Conservation (phyloP, 2,797 vertebrate species). For the Eleutherodactylus coqui region DNA sequence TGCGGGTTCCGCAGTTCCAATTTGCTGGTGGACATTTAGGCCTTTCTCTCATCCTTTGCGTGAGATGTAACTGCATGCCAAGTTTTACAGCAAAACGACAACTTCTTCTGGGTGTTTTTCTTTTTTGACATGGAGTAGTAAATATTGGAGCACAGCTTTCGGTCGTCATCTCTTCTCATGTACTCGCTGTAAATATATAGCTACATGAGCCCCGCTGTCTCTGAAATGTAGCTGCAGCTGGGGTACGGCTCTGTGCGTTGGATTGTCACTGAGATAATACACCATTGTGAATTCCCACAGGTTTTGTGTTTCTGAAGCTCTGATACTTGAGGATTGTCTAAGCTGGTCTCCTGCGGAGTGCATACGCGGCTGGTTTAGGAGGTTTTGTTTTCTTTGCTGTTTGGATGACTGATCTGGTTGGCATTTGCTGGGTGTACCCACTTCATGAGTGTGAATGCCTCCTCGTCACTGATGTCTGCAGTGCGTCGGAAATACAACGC, state of each 20-base stretch:
- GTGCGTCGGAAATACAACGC: not conserved
- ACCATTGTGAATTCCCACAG: constrained; percentile 17
- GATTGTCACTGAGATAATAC: constrained; percentile 10
- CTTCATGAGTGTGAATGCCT: not conserved
- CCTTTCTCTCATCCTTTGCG: too few relatives aligned
- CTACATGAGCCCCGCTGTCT: not conserved
- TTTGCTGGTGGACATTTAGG: too few relatives aligned
- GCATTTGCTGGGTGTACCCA: not conserved
- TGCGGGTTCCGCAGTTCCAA: too few relatives aligned
- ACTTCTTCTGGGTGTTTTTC: too few relatives aligned
- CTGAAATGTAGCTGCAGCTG: not conserved
- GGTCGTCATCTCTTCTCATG: too few relatives aligned
- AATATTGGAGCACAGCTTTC: not conserved
- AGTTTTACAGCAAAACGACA: too few relatives aligned
- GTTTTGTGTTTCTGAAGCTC: constrained; percentile 21
- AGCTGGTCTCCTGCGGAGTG: not conserved
- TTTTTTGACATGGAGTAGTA: not conserved
- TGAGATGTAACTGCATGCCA: too few relatives aligned
- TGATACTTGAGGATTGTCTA: not conserved
- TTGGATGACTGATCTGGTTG: not conserved
- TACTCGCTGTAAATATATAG: not conserved
- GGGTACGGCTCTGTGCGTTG: not conserved
- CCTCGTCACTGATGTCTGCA: not conserved
- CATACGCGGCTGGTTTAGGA: not conserved
- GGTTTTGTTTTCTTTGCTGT: not conserved